These are phyloP conservation scores for Bombus soroeensis DNA, from an alignment of 1,140 invertebrate genomes.

Conservation along the genomic window DNA sequence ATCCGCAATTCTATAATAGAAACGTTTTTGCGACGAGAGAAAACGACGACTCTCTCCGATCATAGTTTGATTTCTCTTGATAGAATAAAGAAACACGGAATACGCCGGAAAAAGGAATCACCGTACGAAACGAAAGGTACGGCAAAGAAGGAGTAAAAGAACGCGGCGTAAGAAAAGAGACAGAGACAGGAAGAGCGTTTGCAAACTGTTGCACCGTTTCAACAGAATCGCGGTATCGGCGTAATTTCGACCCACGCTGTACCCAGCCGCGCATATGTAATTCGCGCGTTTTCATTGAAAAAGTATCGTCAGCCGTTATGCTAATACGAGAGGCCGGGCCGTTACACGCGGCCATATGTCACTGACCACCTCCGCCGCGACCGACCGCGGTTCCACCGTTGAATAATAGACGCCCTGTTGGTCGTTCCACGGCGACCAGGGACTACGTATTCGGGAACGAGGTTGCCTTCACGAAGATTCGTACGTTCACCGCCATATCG, in stretches of 20 bases:
- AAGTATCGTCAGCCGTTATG: constrained; percentile 76
- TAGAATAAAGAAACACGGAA: background rate
- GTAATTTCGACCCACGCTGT: constrained; percentile 71
- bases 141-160: no score
- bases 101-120: background rate
- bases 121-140: background rate
- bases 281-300: constrained; percentile 74
- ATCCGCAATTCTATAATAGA: no score
- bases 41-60: no score
- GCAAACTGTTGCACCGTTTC: constrained; percentile 15
- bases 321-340: constrained; percentile 70
- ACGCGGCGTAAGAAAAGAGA: background rate
- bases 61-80: background rate
- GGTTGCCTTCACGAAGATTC: no score
- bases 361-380: constrained; percentile 77
- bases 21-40: no score
- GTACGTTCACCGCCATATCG: no score
- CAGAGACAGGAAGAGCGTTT: constrained; percentile 15
- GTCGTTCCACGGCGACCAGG: no score
- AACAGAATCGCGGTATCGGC: constrained; percentile 26
- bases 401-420: constrained; percentile 32
- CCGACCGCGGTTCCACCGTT: constrained; percentile 5
- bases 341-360: constrained; percentile 76
- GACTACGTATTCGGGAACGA: no score
- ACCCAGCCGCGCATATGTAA: constrained; percentile 69